Evolutionary conservation across 2,797 vertebrate genomes (phyloP).

Genomic region (Syngnathus acus): DNA sequence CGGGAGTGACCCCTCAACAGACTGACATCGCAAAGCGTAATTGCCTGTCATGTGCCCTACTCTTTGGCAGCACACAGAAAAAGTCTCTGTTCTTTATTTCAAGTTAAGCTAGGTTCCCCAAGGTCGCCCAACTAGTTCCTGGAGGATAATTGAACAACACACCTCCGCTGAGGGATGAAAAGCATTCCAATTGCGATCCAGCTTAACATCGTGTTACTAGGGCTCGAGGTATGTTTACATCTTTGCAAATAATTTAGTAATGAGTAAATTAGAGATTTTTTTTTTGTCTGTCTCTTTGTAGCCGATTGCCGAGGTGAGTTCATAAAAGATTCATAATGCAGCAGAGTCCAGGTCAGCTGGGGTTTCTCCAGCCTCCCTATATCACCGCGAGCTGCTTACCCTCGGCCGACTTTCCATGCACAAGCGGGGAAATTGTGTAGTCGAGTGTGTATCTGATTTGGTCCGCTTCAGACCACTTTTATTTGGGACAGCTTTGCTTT

Average conservation of each 20-base stretch:
- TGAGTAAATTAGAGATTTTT: not conserved
- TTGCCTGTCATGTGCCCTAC: constrained; percentile 64
- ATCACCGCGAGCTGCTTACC: constrained; percentile 36
- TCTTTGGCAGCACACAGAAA: constrained; percentile 59
- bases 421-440: constrained; percentile 14
- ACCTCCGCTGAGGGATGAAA: constrained; percentile 31
- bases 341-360: constrained; percentile 52
- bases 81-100: constrained; percentile 47
- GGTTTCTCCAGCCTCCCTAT: constrained; percentile 40
- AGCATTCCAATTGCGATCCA: constrained; percentile 34
- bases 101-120: constrained; percentile 44
- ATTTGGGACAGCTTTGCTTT: constrained; percentile 5
- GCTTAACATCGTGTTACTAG: constrained; percentile 9
- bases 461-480: constrained; percentile 6
- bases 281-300: not conserved
- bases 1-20: constrained; percentile 53
- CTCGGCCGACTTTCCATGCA: constrained; percentile 12
- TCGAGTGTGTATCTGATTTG: constrained; percentile 7
- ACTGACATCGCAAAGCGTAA: constrained; percentile 61
- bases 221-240: constrained; percentile 2
- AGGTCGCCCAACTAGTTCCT: constrained; percentile 46
- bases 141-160: constrained; percentile 52
- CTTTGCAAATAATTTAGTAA: not conserved
- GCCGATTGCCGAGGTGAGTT: constrained; percentile 49
- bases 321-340: constrained; percentile 63